phyloP scores from a whole-genome alignment of 2,797 vertebrate genomes.

The Morus bassanus region DNA sequence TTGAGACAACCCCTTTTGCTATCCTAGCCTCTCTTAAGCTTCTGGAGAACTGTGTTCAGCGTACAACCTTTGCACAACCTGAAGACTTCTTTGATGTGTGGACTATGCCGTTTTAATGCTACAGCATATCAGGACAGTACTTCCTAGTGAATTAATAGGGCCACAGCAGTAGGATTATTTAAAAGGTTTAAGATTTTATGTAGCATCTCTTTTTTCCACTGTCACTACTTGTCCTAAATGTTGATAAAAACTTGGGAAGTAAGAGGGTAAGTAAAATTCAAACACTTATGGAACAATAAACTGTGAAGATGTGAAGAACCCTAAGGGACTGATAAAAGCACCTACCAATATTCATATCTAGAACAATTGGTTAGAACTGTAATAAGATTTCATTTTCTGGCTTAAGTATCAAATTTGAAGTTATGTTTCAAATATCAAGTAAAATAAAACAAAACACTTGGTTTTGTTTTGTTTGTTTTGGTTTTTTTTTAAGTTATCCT shows the following conservation, averaged over 20 bases:
- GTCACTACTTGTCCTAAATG: neutral
- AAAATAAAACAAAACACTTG: neutral
- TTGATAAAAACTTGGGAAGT: neutral
- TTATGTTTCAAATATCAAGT: neutral
- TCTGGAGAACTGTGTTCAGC: neutral
- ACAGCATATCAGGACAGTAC: neutral
- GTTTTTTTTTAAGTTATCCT: neutral
- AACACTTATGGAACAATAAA: neutral
- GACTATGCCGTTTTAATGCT: neutral
- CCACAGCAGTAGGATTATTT: neutral
- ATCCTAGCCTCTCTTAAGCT: neutral
- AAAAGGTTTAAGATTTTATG: neutral
- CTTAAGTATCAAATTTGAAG: neutral
- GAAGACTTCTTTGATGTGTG: neutral
- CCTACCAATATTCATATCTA: neutral
- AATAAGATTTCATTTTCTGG: neutral
- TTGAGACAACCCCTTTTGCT: neutral
- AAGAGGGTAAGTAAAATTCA: neutral
- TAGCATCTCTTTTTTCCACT: neutral
- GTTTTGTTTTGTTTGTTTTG: neutral
- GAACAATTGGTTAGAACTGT: neutral
- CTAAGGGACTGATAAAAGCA: neutral
- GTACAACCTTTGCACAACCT: neutral
- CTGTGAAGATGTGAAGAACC: neutral
- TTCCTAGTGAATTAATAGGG: neutral